Percentiles rank a stretch among this genome's conserved stretches.
phyloP scores from a whole-genome alignment of 1,140 invertebrate species.

The Lepidurus couesii region DNA sequence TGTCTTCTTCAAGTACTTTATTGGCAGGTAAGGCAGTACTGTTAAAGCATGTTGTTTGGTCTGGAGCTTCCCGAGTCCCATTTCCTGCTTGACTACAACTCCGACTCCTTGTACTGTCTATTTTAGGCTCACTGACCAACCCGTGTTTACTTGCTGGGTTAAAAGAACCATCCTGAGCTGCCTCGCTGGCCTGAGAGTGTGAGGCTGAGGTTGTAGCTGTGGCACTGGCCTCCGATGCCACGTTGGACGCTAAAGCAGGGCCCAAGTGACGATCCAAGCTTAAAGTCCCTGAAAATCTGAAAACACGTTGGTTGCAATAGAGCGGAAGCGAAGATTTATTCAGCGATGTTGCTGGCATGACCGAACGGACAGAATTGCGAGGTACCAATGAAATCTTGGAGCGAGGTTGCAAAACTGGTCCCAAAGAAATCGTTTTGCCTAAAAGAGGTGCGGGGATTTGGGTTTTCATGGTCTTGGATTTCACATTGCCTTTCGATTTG shows the following conservation, averaged over 20 bases:
- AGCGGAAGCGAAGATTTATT: background rate
- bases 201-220: background rate
- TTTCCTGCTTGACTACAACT: background rate
- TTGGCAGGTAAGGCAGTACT: background rate
- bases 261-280: background rate
- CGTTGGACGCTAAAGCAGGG: background rate
- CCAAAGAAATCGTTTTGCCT: background rate
- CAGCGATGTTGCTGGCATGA: background rate
- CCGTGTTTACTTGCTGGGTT: background rate
- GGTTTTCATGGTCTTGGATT: background rate
- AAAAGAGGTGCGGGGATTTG: background rate
- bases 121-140: constrained; percentile 1
- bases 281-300: background rate
- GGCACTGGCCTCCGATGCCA: background rate
- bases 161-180: background rate
- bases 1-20: background rate
- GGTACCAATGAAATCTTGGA: background rate
- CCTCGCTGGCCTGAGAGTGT: background rate
- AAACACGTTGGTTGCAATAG: constrained; percentile 7
- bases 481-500: background rate
- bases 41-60: background rate
- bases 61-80: background rate
- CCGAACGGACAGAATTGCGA: background rate
- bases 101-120: background rate
- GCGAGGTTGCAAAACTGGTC: background rate